Percentiles rank a stretch among this genome's conserved stretches.
phyloP scores from a whole-genome alignment of 2,113 vertebrate genomes.

The Carettochelys insculpta region DNA sequence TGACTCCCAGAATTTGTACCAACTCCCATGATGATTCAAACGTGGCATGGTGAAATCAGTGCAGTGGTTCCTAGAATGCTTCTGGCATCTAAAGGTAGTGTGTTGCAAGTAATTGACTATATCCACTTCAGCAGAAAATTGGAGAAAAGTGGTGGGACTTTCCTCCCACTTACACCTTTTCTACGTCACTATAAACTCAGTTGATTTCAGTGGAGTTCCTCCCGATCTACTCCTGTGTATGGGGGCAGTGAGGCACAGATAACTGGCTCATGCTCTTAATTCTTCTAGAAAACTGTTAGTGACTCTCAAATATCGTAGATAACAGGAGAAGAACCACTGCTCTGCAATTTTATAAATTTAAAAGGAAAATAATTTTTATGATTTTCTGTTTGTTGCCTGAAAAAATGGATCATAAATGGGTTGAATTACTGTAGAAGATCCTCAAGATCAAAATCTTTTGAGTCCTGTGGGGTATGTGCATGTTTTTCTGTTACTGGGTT shows the following conservation, averaged over 20 bases:
- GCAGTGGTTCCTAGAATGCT: background rate
- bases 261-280: background rate
- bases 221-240: background rate
- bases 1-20: background rate
- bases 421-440: conserved; percentile 56
- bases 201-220: background rate
- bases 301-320: background rate
- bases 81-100: background rate
- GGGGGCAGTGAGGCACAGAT: background rate
- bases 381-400: conserved; percentile 20
- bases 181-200: background rate
- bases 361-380: conserved; percentile 4
- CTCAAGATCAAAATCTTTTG: conserved; percentile 38
- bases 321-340: background rate
- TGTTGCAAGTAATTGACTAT: background rate
- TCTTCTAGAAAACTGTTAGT: background rate
- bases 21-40: background rate
- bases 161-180: background rate
- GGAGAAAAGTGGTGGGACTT: background rate
- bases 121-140: background rate
- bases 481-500: background rate
- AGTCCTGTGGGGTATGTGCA: background rate
- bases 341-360: background rate
- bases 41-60: background rate
- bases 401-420: background rate